phyloP scores from a whole-genome alignment of 2,888 invertebrate genomes.

The Graphium colonna region DNA sequence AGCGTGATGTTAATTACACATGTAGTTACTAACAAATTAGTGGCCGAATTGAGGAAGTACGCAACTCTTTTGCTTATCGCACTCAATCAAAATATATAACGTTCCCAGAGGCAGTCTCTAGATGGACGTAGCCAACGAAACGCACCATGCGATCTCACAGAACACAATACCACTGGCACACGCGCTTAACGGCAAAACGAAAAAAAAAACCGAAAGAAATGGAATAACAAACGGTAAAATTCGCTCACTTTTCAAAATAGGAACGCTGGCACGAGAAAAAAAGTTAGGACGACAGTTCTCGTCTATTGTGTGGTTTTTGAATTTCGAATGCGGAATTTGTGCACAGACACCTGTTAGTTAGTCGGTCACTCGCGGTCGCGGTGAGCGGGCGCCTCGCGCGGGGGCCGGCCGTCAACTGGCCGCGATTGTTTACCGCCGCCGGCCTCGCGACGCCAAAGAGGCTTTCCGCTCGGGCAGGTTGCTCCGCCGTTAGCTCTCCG shows the following conservation, averaged over 20 bases:
- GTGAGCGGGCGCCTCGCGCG: constrained; percentile 53
- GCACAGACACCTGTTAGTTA: constrained; percentile 46
- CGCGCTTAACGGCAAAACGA: constrained; percentile 47
- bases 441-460: constrained; percentile 57
- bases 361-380: constrained; percentile 25
- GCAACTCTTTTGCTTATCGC: constrained; percentile 20
- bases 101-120: constrained; percentile 27
- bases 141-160: constrained; percentile 52
- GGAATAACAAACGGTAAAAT: constrained; percentile 50
- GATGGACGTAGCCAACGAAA: constrained; percentile 27
- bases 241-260: constrained; percentile 27
- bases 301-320: constrained; percentile 32
- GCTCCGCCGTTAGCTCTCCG: constrained; percentile 34
- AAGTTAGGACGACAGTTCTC: constrained; percentile 60
- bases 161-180: constrained; percentile 54
- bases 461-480: constrained; percentile 27
- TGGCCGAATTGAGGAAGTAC: background rate
- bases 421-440: constrained; percentile 70
- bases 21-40: background rate
- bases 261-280: constrained; percentile 34
- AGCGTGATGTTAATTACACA: background rate
- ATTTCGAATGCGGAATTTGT: constrained; percentile 8
- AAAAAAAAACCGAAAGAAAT: constrained; percentile 27
- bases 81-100: constrained; percentile 33
- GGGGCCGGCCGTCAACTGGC: constrained; percentile 67